These are phyloP conservation scores for Hyperoplus lanceolatus DNA, from an alignment of 2,797 vertebrate species.

Conservation along the genomic window DNA sequence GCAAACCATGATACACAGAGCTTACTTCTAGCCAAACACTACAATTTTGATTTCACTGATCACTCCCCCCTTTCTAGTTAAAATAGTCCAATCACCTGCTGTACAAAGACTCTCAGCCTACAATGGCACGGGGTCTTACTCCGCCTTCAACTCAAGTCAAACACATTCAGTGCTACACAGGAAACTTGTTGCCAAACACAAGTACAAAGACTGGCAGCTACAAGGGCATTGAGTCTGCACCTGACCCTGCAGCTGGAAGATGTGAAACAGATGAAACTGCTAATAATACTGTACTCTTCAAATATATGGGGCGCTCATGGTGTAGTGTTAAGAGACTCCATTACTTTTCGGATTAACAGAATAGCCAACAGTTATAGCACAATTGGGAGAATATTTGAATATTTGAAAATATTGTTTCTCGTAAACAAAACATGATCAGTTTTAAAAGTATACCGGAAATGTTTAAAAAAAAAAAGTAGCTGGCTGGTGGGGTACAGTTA, in stretches of 20 bases:
- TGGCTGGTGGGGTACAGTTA: not conserved
- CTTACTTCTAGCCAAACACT: constrained; percentile 21
- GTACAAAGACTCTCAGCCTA: not conserved
- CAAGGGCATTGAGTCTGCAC: not conserved
- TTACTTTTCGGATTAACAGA: not conserved
- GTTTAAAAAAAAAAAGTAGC: too few relatives aligned
- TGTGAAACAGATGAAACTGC: constrained; percentile 5
- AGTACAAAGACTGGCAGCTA: not conserved
- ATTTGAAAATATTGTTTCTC: not conserved
- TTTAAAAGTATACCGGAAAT: not conserved
- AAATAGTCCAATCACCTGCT: not conserved
- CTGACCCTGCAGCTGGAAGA: not conserved
- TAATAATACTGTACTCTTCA: not conserved
- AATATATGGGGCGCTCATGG: not conserved
- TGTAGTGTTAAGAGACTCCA: too few relatives aligned
- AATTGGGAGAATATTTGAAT: not conserved
- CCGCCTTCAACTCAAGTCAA: not conserved
- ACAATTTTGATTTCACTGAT: not conserved
- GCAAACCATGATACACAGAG: constrained; percentile 11
- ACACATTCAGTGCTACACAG: not conserved
- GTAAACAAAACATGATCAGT: not conserved
- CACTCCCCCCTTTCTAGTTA: not conserved
- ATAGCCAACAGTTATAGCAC: not conserved
- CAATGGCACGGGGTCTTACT: not conserved
- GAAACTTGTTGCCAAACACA: constrained; percentile 7